phyloP scores from a whole-genome alignment of 2,113 vertebrate genomes.

The Solea senegalensis region DNA sequence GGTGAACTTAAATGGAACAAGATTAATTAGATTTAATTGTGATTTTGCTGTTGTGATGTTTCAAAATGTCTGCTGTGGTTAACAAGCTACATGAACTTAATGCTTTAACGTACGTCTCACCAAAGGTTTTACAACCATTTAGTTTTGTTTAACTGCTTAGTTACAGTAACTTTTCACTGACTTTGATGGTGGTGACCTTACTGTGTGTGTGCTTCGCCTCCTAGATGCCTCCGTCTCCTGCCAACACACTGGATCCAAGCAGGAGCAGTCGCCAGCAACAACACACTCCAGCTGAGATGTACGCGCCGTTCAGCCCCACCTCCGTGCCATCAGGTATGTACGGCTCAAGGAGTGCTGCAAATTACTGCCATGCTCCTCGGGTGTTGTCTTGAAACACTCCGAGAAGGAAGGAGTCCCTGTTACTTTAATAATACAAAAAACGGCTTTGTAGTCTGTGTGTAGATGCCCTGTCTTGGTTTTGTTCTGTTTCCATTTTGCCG shows the following conservation, averaged over 20 bases:
- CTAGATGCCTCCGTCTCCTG: constrained; percentile 98
- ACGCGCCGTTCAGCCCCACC: constrained; percentile 92
- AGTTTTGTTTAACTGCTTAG: constrained; percentile 5
- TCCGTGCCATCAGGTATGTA: constrained; percentile 93
- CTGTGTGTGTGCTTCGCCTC: constrained; percentile 34
- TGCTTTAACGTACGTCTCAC: too few species aligned
- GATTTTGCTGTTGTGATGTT: too few species aligned
- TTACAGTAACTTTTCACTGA: constrained; percentile 52
- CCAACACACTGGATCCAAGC: constrained; percentile 95
- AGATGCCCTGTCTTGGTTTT: too few species aligned
- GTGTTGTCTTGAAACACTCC: background rate
- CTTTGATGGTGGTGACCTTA: constrained; percentile 55
- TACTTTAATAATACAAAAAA: too few species aligned
- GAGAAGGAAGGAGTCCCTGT: background rate
- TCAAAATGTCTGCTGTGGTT: too few species aligned
- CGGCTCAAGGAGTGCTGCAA: too few species aligned
- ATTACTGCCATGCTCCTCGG: too few species aligned
- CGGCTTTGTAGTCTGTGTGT: too few species aligned
- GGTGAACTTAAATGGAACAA: too few species aligned
- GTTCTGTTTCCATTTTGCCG: background rate
- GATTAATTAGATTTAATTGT: too few species aligned
- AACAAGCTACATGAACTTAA: too few species aligned
- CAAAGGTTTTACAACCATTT: too few species aligned
- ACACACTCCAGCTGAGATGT: constrained; percentile 89
- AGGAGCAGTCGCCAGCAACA: constrained; percentile 86